phyloP scores from a whole-genome alignment of 1,140 invertebrate species.

The Apis mellifera region DNA sequence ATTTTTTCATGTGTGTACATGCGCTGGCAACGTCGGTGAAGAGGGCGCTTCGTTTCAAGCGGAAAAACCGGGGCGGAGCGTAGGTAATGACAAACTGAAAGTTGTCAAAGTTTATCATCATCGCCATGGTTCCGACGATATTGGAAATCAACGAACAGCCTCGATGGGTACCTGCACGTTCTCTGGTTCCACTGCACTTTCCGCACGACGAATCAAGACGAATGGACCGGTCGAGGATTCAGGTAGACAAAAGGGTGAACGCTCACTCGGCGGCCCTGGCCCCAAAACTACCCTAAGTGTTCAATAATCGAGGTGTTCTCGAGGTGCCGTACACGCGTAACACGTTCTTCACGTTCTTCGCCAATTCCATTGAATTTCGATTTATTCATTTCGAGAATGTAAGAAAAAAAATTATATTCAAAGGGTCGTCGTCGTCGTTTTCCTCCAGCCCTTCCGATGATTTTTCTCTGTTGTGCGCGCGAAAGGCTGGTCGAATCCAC shows the following conservation, averaged over 20 bases:
- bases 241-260: slow-evolving; percentile 44
- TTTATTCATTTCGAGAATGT: background rate
- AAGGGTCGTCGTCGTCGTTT: background rate
- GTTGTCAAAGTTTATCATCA: background rate
- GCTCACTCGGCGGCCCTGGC: slow-evolving; percentile 70
- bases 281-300: slow-evolving; percentile 79
- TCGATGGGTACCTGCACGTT: slow-evolving; percentile 37
- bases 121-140: background rate
- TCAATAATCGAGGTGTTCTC: slow-evolving; percentile 76
- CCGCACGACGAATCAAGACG: slow-evolving; percentile 25
- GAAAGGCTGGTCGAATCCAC: slow-evolving; percentile 28
- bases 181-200: slow-evolving; percentile 42
- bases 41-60: slow-evolving; percentile 20
- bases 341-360: slow-evolving; percentile 66
- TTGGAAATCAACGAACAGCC: slow-evolving; percentile 18
- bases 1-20: slow-evolving; percentile 21
- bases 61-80: background rate
- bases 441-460: slow-evolving; percentile 47
- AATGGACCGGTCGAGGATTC: slow-evolving; percentile 46
- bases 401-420: background rate
- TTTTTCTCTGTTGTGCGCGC: slow-evolving; percentile 53
- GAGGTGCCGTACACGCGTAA: slow-evolving; percentile 69
- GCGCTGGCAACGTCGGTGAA: slow-evolving; percentile 22
- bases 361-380: slow-evolving; percentile 36
- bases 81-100: slow-evolving; percentile 2